Conservation (phyloP, 2,113 vertebrate genomes). For the Loxodonta africana region DNA sequence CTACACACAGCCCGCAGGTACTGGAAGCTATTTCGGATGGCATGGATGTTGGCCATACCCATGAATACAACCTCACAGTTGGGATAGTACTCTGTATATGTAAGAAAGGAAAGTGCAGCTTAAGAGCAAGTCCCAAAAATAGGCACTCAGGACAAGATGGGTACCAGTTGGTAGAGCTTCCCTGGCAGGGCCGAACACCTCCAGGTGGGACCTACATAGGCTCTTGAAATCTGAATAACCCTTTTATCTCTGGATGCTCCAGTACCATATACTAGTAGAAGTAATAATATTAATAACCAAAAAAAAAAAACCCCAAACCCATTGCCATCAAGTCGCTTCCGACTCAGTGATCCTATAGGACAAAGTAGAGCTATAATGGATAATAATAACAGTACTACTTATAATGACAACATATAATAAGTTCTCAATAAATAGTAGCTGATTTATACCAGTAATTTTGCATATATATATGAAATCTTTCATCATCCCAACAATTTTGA, state of each 20-base stretch:
- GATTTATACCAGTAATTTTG: background rate
- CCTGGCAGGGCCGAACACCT: background rate
- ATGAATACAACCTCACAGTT: conserved; percentile 99
- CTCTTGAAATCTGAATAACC: background rate
- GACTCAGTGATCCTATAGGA: no score
- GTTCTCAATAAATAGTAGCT: conserved; percentile 21
- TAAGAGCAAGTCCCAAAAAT: background rate
- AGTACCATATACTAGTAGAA: background rate
- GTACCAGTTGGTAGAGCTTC: background rate
- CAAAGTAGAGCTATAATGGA: no score
- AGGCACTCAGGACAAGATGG: background rate
- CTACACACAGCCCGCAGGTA: conserved; percentile 97
- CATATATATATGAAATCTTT: background rate
- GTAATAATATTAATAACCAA: background rate
- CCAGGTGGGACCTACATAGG: background rate
- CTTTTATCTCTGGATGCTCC: background rate
- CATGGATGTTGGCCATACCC: conserved; percentile 99
- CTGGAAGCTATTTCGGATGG: conserved; percentile 99
- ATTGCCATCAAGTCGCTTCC: no score
- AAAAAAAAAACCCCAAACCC: no score
- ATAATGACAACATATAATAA: background rate
- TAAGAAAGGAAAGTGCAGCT: background rate
- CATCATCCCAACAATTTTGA: background rate
- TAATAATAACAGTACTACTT: background rate
- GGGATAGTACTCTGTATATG: conserved; percentile 95